These are phyloP conservation scores for Caranx melampygus DNA, from an alignment of 2,113 vertebrate species.

Conservation along the genomic window DNA sequence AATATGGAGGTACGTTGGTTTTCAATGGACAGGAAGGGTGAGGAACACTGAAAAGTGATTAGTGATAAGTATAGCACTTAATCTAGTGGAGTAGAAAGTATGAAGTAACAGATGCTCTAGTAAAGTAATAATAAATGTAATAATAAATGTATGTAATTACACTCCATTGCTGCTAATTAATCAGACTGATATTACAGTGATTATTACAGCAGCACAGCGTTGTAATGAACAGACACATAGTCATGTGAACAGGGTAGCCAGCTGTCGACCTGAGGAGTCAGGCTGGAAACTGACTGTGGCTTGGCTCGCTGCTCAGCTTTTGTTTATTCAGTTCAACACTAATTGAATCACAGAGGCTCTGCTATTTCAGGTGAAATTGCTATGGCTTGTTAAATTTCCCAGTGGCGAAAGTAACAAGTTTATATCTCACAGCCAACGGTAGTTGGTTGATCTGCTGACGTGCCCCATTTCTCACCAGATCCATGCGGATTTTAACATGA, in stretches of 20 bases:
- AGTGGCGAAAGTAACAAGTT: constrained; percentile 54
- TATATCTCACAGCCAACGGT: constrained; percentile 11
- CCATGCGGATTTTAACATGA: constrained; percentile 31
- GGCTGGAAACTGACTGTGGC: constrained; percentile 27
- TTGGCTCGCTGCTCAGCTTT: constrained; percentile 42
- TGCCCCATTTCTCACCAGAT: constrained; percentile 44
- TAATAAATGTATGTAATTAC: neutral
- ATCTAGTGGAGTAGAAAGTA: neutral
- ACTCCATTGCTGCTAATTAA: constrained; percentile 5
- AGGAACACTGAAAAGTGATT: no score
- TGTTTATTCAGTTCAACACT: constrained; percentile 52
- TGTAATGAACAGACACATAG: constrained; percentile 17
- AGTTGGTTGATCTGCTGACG: constrained; percentile 50
- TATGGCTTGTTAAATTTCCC: constrained; percentile 59
- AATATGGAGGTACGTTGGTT: neutral
- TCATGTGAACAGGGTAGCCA: constrained; percentile 16
- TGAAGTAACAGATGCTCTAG: neutral
- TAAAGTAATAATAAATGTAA: neutral
- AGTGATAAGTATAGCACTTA: no score
- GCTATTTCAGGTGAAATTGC: constrained; percentile 48
- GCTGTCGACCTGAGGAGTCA: constrained; percentile 49
- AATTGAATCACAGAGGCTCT: constrained; percentile 55
- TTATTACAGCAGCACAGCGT: constrained; percentile 9
- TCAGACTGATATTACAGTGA: neutral
- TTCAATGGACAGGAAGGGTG: neutral